Evolutionary conservation across 2,113 vertebrate species (phyloP), one percentile per base, ranked within the genome.

Genomic region (Mormyrus lacerda): DNA sequence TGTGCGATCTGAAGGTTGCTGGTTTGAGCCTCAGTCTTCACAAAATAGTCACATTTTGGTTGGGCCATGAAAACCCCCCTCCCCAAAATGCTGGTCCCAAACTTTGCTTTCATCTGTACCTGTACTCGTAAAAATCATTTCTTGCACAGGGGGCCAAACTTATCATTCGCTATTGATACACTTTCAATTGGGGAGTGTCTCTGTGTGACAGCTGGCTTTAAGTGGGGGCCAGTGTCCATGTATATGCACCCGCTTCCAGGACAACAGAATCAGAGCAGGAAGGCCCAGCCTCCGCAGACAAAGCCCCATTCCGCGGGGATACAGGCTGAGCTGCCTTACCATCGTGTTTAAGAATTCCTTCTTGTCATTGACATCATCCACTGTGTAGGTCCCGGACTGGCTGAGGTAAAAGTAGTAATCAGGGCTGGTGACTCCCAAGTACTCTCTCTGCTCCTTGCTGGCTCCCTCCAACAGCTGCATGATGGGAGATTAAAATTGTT

Each of bases 351-450:
- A 42, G 86, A 97, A 97, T 5, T 97, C 96, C 90, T 95, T 95
- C 86, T 93, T 95, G 94, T 97, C 96, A 2, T 95, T 91, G 21
- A 97, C 58, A 3, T 96, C 96, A 0, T 97, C 96, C 91, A 97
- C 96, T 0, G 94, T 95, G 93, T 94, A 97, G 31, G 95, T 95
- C 3, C 93, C 95, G 1, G 96, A 96, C 83, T 97, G 96, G 92
- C 97, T 97, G 89, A 97, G 94, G 92, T 97, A 97, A 88, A 88
- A 93, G 89, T 97, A 97, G 88, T 97, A 97, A 85, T 97, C 96
- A 0, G 96, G 94, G 17, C 93, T 93, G 1, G 96, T 96, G 90
- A 97, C 82, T 1, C 96, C 96, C 3, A 97, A 92, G 92, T 96
- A 95, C 91, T 97, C 96, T 69, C 94, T 93, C 91, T 96, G 96